Evolutionary conservation across 2,113 vertebrate species (phyloP), one percentile per base, ranked within the genome.

Genomic region (Tylochromis polylepis): DNA sequence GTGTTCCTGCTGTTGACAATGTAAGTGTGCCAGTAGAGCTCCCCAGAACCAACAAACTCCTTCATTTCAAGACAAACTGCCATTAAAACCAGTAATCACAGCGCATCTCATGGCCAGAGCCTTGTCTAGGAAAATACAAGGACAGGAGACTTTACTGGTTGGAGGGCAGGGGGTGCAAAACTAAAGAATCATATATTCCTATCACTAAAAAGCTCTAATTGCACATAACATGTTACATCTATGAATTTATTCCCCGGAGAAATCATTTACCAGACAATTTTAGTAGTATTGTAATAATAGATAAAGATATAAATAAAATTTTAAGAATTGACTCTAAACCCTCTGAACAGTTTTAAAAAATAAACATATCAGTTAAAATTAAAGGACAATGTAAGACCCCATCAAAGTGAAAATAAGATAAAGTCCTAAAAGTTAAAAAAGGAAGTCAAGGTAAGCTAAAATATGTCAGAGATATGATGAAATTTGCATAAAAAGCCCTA

Each of bases 1-100:
- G 90, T 93, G 85, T 82, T 90, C 85, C 82, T 90, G 92, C 90
- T 93, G 92, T 87, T 85, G 80, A 87, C 79, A 22, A 82, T 88
- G 85, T 85, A 79, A 65, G 49, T 51, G 77, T 87, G 92, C 90
- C 94, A 91, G 79, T 81, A 87, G 72, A 87, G 57, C 79, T 43
- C 87, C 85, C 38, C 87, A 11, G 55, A 89, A 88, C 89, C 93
- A 87, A 90, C 85, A 84, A 90, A 81, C 85, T 87, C 86, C 82
- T 91, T 89, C 87, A 87, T 93, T 92, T 91, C 81, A 49, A 84
- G 78, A 87, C 60, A 89, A 90, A 87, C 41, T 14, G 5, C 77
- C 84, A 84, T 84, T 72, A 72, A 41, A 46, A 81, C 80, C 87
- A 58, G 56, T 84, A 67, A 87, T 83, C 67, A 62, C 49, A 24